Evolutionary conservation across 2,888 invertebrate genomes (phyloP).

Genomic region (Cryptocephalus moraei): DNA sequence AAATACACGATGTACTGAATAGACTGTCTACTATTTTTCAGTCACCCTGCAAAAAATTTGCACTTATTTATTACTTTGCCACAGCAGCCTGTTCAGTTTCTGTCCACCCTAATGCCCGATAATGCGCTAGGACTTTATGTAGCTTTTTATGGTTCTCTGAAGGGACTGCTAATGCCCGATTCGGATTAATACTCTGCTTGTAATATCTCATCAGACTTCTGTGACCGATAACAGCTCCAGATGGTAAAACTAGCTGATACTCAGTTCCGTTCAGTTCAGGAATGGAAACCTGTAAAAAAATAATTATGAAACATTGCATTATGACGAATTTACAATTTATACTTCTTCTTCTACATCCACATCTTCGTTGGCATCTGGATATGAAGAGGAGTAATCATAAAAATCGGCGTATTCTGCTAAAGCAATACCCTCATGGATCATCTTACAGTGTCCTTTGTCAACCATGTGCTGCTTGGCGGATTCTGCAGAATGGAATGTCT

Average conservation of each 20-base stretch:
- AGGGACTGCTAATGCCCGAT: conserved; percentile 44
- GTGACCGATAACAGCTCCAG: conserved; percentile 89
- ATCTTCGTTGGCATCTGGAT: conserved; percentile 53
- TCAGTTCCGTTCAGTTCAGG: conserved; percentile 65
- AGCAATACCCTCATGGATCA: conserved; percentile 80
- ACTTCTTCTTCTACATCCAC: conserved; percentile 54
- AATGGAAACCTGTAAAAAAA: conserved; percentile 42
- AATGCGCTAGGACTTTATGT: conserved; percentile 63
- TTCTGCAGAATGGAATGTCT: conserved; percentile 70
- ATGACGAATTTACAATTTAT: background rate
- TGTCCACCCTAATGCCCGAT: conserved; percentile 84
- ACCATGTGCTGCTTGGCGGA: conserved; percentile 87
- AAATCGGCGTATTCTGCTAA: conserved; percentile 87
- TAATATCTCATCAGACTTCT: conserved; percentile 86
- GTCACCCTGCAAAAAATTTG: background rate
- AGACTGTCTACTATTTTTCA: too few species aligned
- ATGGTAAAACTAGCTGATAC: conserved; percentile 85
- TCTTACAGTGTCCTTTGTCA: conserved; percentile 93
- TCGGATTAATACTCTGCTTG: conserved; percentile 67
- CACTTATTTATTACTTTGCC: conserved; percentile 43
- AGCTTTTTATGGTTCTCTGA: conserved; percentile 58
- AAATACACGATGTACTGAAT: too few species aligned
- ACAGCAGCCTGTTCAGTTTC: conserved; percentile 66
- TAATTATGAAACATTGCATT: background rate
- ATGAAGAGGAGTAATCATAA: conserved; percentile 82